Conservation (phyloP, 1,140 invertebrate species). For the Cardiocondyla obscurior region DNA sequence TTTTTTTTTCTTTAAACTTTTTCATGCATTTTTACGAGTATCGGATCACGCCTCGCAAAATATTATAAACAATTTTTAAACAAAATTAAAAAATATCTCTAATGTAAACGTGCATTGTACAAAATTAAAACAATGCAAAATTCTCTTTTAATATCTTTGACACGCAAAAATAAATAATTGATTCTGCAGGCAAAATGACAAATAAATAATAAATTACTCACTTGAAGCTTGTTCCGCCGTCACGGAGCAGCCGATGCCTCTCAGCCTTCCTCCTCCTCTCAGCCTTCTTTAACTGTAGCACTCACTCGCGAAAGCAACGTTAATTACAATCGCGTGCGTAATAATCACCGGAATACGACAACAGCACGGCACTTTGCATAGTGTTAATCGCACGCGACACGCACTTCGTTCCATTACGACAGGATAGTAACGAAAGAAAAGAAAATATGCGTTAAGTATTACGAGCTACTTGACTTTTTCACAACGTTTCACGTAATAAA, state of each 20-base stretch:
- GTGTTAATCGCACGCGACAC: neutral
- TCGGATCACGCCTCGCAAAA: neutral
- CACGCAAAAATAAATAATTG: neutral
- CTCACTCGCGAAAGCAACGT: neutral
- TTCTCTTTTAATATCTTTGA: neutral
- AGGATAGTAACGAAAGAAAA: neutral
- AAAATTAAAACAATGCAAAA: neutral
- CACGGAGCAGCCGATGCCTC: neutral
- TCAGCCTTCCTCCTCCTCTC: neutral
- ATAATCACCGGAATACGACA: neutral
- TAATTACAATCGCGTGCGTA: neutral
- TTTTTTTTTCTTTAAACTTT: slow-evolving; percentile 33
- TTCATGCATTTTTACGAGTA: neutral
- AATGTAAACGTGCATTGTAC: neutral
- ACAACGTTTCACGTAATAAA: neutral
- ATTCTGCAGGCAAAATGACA: neutral
- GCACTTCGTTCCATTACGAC: neutral
- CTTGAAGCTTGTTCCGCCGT: neutral
- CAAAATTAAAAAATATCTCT: neutral
- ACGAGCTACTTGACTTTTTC: neutral
- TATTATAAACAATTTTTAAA: neutral
- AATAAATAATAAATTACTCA: neutral
- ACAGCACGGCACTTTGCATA: neutral
- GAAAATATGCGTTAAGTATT: neutral
- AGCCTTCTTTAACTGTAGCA: neutral